Conservation (phyloP, 2,113 vertebrate genomes). For the Bubo bubo region DNA sequence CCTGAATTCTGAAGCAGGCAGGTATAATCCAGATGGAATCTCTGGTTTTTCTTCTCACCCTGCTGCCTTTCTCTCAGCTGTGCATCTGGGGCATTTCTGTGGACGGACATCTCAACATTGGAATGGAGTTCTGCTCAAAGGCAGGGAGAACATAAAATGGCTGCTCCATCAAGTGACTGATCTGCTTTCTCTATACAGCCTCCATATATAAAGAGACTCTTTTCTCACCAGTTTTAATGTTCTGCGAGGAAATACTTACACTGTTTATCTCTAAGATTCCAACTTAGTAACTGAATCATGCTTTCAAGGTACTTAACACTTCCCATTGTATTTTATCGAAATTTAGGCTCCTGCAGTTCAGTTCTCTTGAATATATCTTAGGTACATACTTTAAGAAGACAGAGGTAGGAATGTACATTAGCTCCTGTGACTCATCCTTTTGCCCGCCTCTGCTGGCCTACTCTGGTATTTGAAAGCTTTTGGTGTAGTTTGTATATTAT, state of each 20-base stretch:
- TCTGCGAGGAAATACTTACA: not conserved
- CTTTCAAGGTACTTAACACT: not conserved
- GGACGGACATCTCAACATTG: not conserved
- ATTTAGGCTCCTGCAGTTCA: not conserved
- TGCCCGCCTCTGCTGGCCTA: not conserved
- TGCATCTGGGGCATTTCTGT: not conserved
- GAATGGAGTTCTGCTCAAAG: not conserved
- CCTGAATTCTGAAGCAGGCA: not conserved
- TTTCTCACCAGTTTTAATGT: not conserved
- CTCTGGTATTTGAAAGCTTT: not conserved
- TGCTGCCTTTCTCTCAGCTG: not conserved
- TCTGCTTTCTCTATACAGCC: not conserved
- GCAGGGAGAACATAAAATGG: not conserved
- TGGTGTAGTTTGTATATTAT: not conserved
- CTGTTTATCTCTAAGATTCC: not conserved
- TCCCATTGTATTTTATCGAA: not conserved
- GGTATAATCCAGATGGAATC: not conserved
- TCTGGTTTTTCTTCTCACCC: not conserved
- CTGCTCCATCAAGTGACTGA: not conserved
- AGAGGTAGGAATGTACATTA: not conserved
- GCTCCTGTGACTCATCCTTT: not conserved
- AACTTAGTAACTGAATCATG: not conserved
- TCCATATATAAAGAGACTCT: not conserved
- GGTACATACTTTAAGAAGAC: not conserved
- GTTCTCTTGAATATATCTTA: not conserved